Conservation (phyloP, 2,113 vertebrate genomes). For the Ictidomys tridecemlineatus region DNA sequence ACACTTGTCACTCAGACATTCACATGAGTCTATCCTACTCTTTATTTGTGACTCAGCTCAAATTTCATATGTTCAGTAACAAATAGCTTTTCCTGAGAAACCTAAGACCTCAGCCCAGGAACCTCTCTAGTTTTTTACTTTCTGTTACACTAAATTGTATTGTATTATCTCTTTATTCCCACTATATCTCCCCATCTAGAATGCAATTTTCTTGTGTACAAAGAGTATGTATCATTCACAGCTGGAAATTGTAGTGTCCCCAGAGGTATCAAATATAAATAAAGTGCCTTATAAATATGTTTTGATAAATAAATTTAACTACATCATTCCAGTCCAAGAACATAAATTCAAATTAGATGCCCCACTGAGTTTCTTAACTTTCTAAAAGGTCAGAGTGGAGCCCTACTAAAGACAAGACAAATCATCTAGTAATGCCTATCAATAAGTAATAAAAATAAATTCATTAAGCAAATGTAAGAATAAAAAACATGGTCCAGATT, state of each 20-base stretch:
- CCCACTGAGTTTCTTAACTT: background rate
- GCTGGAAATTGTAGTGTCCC: background rate
- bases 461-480: background rate
- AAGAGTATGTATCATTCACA: background rate
- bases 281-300: background rate
- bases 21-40: background rate
- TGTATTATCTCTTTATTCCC: background rate
- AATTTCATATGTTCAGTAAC: background rate
- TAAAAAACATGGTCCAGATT: background rate
- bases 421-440: background rate
- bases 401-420: background rate
- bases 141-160: background rate
- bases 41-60: background rate
- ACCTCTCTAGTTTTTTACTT: background rate
- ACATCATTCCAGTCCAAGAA: background rate
- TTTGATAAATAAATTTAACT: background rate
- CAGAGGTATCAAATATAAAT: background rate
- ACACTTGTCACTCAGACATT: background rate
- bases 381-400: background rate
- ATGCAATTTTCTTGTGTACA: background rate
- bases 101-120: background rate
- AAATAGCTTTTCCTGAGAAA: background rate
- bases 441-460: background rate
- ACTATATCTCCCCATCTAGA: background rate
- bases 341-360: conserved; percentile 21